Percentiles rank a stretch among this genome's conserved stretches.
phyloP scores from a whole-genome alignment of 1,140 invertebrate genomes.

The Capitella teleta region DNA sequence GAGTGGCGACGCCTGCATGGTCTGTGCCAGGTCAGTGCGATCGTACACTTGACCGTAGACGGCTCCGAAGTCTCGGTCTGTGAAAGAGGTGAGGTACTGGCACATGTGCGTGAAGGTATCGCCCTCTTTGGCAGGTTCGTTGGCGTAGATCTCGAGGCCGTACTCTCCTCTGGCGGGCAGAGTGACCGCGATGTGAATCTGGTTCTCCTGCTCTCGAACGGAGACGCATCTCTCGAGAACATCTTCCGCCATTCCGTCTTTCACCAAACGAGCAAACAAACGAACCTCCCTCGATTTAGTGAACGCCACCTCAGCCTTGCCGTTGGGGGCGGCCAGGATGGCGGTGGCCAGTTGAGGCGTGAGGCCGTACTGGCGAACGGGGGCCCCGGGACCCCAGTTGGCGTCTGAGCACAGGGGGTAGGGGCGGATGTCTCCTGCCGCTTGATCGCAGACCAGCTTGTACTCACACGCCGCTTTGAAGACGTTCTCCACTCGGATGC shows the following conservation, averaged over 20 bases:
- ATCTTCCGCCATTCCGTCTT: constrained; percentile 12
- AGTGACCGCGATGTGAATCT: constrained; percentile 1
- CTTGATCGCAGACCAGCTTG: constrained; percentile 35
- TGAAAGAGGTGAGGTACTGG: constrained; percentile 25
- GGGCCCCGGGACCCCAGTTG: constrained; percentile 39
- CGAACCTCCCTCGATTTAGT: constrained; percentile 11
- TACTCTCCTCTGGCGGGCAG: constrained; percentile 38
- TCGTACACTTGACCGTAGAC: constrained; percentile 14
- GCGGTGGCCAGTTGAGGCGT: constrained; percentile 26
- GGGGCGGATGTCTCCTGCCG: constrained; percentile 25
- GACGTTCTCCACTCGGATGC: constrained; percentile 8
- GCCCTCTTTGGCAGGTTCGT: constrained; percentile 36
- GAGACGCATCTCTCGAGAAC: constrained; percentile 6
- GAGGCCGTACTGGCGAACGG: constrained; percentile 35
- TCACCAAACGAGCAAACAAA: constrained; percentile 10
- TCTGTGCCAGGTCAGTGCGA: constrained; percentile 6
- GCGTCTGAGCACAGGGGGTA: constrained; percentile 38
- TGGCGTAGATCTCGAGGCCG: constrained; percentile 41
- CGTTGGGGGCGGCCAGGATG: constrained; percentile 14
- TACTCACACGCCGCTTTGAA: constrained; percentile 36
- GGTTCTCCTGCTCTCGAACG: constrained; percentile 12
- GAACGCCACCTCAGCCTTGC: constrained; percentile 13
- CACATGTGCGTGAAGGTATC: constrained; percentile 37
- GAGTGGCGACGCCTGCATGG: constrained; percentile 8
- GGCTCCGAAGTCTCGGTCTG: constrained; percentile 11